Evolutionary conservation across 2,113 vertebrate genomes (phyloP), one percentile per base, ranked within the genome.

Genomic region (Anthoscopus minutus): DNA sequence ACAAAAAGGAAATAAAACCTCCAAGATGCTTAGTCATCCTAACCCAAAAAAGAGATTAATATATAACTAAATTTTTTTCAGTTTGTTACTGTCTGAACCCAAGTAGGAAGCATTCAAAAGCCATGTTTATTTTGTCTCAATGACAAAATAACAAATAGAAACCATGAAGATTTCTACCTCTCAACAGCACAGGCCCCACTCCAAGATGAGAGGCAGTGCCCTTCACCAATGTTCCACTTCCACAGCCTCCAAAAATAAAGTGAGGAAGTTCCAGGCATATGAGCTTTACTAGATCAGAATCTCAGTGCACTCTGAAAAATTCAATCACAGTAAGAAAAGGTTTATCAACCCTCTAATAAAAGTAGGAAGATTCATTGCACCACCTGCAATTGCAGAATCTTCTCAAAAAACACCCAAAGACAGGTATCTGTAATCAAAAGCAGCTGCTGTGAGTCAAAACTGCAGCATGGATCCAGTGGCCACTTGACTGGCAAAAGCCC

Each of bases 81-180:
- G 40, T 28, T 60, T 77, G 19, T 64, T 57, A 25, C 44, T 64
- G 47, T 20, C 80, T 40, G 35, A 64, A 73, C 70, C 33, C 16
- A 60, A 0, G 9, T 11, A 15, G 48, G 16, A 70, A 73, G 65
- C 53, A 83, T 48, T 81, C 45, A 35, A 65, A 96, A 81, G 5
- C 30, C 9, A 24, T 4, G 6, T 67, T 90, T 95, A 80, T 91
- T 93, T 92, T 90, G 86, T 77, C 91, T 92, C 24, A 15, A 1
- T 86, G 94, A 91, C 80, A 91, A 86, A 93, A 86, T 44, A 86
- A 89, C 5, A 3, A 86, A 96, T 73, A 80, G 71, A 69, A 76
- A 92, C 74, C 82, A 62, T 33, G 20, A 80, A 82, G 50, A 53
- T 45, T 60, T 88, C 85, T 86, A 88, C 88, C 90, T 79, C 85